These are phyloP conservation scores for Chondrosia reniformis DNA, from an alignment of 37 sponge, comb jelly and placozoan species.

Conservation along the genomic window DNA sequence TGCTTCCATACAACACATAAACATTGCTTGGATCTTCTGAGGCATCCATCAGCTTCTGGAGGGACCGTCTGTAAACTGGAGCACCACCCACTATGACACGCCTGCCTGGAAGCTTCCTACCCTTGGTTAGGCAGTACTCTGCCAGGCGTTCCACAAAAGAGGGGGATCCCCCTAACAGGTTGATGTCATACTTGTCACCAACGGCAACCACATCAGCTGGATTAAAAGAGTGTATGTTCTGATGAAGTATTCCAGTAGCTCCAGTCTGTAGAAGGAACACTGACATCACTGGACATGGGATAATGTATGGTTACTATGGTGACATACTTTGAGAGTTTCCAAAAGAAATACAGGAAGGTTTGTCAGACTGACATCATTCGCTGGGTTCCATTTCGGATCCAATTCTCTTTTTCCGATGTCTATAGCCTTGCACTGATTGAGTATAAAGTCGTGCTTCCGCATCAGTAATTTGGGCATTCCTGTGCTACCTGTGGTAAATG, in stretches of 20 bases:
- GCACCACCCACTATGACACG: conserved; percentile 62
- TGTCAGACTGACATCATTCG: not conserved
- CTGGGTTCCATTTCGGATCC: not conserved
- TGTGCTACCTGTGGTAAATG: conserved; percentile 44
- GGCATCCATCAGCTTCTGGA: conserved; percentile 36
- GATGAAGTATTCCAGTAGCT: conserved; percentile 33
- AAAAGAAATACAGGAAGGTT: conserved; percentile 21
- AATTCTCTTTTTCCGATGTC: not conserved
- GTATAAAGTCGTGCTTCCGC: conserved; percentile 16
- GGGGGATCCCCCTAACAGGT: conserved; percentile 54
- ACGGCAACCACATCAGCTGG: conserved; percentile 42
- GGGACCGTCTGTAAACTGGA: conserved; percentile 43
- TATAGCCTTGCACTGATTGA: conserved; percentile 16
- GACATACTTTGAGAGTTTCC: conserved; percentile 19
- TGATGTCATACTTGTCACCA: conserved; percentile 35
- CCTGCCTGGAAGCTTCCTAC: conserved; percentile 34
- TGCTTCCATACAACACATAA: conserved; percentile 68
- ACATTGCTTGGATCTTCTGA: conserved; percentile 20
- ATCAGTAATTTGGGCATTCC: conserved; percentile 34
- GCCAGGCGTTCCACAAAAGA: conserved; percentile 50
- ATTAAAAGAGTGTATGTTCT: conserved; percentile 23
- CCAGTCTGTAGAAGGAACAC: conserved; percentile 53
- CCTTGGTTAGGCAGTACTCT: conserved; percentile 33
- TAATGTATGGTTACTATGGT: too few relatives aligned
- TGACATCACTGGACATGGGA: too few relatives aligned